Conservation (phyloP, 2,797 vertebrate species). For the Syndactyla subalaris region DNA sequence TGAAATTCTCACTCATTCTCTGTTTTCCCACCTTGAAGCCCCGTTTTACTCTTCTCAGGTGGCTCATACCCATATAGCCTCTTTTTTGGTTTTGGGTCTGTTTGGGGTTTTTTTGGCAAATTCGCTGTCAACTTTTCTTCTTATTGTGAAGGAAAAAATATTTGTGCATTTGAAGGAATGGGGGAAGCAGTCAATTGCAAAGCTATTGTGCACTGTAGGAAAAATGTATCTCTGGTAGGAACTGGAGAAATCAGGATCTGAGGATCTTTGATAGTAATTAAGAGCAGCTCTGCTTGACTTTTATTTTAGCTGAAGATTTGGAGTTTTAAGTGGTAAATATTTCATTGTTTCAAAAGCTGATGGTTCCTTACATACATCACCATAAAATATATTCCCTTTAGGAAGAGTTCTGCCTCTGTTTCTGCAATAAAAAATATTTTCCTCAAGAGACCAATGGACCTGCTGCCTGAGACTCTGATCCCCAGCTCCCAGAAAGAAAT, state of each 20-base stretch:
- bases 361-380: not conserved
- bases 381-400: not conserved
- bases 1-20: not conserved
- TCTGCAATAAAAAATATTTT: not conserved
- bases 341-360: not conserved
- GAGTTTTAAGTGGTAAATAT: not conserved
- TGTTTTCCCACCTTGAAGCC: not conserved
- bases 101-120: not conserved
- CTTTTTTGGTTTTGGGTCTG: not conserved
- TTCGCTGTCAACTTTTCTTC: not conserved
- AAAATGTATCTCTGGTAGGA: not conserved
- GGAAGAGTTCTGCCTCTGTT: not conserved
- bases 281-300: not conserved
- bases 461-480: not conserved
- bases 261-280: not conserved
- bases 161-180: not conserved
- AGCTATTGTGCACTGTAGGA: not conserved
- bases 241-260: not conserved
- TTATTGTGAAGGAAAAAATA: not conserved
- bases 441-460: not conserved
- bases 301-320: not conserved
- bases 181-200: not conserved
- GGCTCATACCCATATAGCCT: not conserved
- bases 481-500: not conserved
- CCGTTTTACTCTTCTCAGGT: not conserved